phyloP scores from a whole-genome alignment of 2,113 vertebrate species.

The Brachirus orientalis region DNA sequence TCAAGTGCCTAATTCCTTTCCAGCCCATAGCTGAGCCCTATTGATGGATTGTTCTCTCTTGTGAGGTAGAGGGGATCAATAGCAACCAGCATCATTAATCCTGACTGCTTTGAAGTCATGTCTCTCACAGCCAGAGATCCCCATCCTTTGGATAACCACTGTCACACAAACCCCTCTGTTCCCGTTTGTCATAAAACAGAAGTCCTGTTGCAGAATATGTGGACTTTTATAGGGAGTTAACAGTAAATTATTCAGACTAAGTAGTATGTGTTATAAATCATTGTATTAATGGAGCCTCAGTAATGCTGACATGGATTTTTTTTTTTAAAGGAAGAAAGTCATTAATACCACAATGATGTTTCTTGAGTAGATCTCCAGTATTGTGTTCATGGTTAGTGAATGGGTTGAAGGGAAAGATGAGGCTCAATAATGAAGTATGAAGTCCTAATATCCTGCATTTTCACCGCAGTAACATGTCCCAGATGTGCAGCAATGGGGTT shows the following conservation, averaged over 20 bases:
- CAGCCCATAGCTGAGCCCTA: slow-evolving; percentile 63
- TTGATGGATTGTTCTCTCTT: slow-evolving; percentile 62
- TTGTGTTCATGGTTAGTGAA: slow-evolving; percentile 23
- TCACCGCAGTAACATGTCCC: slow-evolving; percentile 63
- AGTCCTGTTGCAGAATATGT: slow-evolving; percentile 36
- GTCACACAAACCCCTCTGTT: slow-evolving; percentile 28
- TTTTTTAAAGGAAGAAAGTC: slow-evolving; percentile 10
- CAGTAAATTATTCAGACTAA: neutral
- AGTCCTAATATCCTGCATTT: slow-evolving; percentile 53
- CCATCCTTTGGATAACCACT: slow-evolving; percentile 50
- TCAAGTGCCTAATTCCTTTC: slow-evolving; percentile 67
- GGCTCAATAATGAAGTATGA: slow-evolving; percentile 20
- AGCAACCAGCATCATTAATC: slow-evolving; percentile 79
- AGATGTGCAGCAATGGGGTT: slow-evolving; percentile 62
- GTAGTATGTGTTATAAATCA: no score
- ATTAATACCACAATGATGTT: slow-evolving; percentile 8
- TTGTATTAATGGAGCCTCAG: no score
- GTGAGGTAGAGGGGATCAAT: slow-evolving; percentile 66
- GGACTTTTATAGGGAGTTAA: slow-evolving; percentile 6
- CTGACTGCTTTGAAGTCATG: slow-evolving; percentile 76
- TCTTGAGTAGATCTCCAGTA: slow-evolving; percentile 10
- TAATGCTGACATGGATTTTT: no score
- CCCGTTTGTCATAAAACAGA: slow-evolving; percentile 58
- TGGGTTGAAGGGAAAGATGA: slow-evolving; percentile 5
- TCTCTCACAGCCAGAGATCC: slow-evolving; percentile 69